Percentiles rank a stretch among this genome's conserved stretches.
phyloP scores from a whole-genome alignment of 1,140 invertebrate species.

The Panagrolaimus sp. region DNA sequence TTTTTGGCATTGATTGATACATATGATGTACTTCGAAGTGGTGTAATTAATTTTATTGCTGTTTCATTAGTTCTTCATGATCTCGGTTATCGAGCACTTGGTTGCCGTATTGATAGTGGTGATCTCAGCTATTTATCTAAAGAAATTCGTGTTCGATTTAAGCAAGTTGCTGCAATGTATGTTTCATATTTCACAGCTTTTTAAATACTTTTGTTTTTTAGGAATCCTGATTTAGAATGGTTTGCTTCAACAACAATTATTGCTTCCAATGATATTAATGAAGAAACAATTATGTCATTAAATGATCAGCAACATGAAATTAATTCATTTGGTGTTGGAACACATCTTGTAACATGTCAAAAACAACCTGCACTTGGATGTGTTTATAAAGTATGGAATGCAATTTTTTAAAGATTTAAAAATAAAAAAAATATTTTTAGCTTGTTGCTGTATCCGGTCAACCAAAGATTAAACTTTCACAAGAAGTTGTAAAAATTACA shows the following conservation, averaged over 20 bases:
- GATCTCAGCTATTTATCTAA: constrained; percentile 92
- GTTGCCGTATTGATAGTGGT: constrained; percentile 90
- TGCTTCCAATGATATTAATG: constrained; percentile 97
- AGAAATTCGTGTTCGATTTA: constrained; percentile 73
- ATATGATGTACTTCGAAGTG: constrained; percentile 96
- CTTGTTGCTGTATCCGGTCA: constrained; percentile 85
- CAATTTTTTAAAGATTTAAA: too few relatives aligned
- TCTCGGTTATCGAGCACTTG: constrained; percentile 79
- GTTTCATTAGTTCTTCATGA: constrained; percentile 89
- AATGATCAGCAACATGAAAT: constrained; percentile 96
- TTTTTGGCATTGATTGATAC: constrained; percentile 96
- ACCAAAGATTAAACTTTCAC: constrained; percentile 91
- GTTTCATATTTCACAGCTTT: constrained; percentile 32
- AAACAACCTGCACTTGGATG: constrained; percentile 91
- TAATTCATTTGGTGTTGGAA: constrained; percentile 94
- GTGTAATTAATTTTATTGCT: constrained; percentile 90
- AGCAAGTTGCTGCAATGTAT: constrained; percentile 69
- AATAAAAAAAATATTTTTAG: constrained; percentile 50
- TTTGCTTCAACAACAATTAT: constrained; percentile 83
- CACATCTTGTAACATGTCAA: constrained; percentile 75
- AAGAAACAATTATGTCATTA: constrained; percentile 92
- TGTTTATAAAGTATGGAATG: constrained; percentile 74
- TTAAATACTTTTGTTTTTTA: constrained; percentile 30
- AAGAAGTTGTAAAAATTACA: constrained; percentile 94
- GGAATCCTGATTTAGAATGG: constrained; percentile 63